These are phyloP conservation scores for Elgaria multicarinata DNA, from an alignment of 2,113 vertebrate genomes.

Conservation along the genomic window DNA sequence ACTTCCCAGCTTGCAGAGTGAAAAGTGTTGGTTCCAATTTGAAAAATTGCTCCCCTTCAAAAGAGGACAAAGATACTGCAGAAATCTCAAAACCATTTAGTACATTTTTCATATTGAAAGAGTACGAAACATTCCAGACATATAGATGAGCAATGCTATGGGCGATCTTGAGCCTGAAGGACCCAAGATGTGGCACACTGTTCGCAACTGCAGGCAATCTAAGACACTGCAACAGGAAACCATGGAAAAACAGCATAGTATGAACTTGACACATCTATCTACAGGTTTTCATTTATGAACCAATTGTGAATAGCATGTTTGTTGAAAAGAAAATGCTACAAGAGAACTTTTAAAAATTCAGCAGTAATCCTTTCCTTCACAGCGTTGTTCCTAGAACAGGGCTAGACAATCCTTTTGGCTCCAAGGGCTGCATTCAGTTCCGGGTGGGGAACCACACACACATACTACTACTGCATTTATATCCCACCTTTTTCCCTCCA, in stretches of 20 bases:
- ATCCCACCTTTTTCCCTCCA: no score
- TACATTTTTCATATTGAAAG: accelerated
- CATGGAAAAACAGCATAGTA: conserved; percentile 19
- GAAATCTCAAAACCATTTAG: neutral
- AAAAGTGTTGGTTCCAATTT: neutral
- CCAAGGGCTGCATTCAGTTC: no score
- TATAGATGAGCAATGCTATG: neutral
- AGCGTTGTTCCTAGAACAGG: neutral
- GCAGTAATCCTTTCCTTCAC: conserved; percentile 5
- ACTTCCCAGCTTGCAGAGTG: neutral
- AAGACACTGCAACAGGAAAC: conserved; percentile 39
- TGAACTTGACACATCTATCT: conserved; percentile 51
- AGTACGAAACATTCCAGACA: neutral
- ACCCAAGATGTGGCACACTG: conserved; percentile 25
- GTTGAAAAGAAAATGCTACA: conserved; percentile 9
- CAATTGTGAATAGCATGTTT: conserved; percentile 55
- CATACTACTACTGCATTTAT: no score
- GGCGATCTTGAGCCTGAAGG: conserved; percentile 15
- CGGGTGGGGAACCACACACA: no score
- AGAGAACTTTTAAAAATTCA: conserved; percentile 49
- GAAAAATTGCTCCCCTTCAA: neutral
- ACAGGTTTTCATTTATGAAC: conserved; percentile 61
- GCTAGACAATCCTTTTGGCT: no score
- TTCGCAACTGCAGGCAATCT: neutral
- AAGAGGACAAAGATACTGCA: neutral